Evolutionary conservation across 2,797 vertebrate genomes (phyloP).

Genomic region (Cynodonichthys magdalenae): DNA sequence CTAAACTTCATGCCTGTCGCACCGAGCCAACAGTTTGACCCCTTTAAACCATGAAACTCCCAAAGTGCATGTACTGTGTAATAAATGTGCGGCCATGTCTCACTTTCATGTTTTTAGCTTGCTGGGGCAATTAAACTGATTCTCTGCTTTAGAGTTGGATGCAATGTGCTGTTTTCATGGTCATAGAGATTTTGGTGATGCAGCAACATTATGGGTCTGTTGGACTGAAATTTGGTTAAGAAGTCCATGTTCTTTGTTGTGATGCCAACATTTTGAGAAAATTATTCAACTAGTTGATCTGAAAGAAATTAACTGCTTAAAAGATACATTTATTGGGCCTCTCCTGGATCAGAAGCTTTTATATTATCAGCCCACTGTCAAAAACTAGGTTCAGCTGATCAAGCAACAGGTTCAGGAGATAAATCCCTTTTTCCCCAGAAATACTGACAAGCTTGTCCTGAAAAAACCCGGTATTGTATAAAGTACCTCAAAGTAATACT

Average conservation of each 20-base stretch:
- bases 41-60: slow-evolving; percentile 39
- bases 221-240: slow-evolving; percentile 1
- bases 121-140: slow-evolving; percentile 16
- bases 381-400: too few relatives aligned
- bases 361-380: background rate
- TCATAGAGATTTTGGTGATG: background rate
- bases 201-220: background rate
- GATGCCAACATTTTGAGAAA: background rate
- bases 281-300: background rate
- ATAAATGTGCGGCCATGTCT: slow-evolving; percentile 43
- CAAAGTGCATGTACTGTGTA: slow-evolving; percentile 44
- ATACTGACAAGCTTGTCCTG: too few relatives aligned
- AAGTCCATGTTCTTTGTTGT: background rate
- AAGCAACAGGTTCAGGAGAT: too few relatives aligned
- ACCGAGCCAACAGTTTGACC: slow-evolving; percentile 36
- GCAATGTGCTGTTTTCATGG: background rate
- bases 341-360: too few relatives aligned
- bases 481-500: too few relatives aligned
- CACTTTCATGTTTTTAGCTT: slow-evolving; percentile 20
- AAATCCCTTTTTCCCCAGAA: too few relatives aligned
- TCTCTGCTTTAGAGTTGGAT: background rate
- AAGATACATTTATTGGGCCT: too few relatives aligned
- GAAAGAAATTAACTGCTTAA: background rate
- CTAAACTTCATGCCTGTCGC: slow-evolving; percentile 51
- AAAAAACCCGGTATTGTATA: too few relatives aligned